These are phyloP conservation scores for Odontocerum albicorne DNA, from an alignment of 2,888 invertebrate species.

Conservation along the genomic window DNA sequence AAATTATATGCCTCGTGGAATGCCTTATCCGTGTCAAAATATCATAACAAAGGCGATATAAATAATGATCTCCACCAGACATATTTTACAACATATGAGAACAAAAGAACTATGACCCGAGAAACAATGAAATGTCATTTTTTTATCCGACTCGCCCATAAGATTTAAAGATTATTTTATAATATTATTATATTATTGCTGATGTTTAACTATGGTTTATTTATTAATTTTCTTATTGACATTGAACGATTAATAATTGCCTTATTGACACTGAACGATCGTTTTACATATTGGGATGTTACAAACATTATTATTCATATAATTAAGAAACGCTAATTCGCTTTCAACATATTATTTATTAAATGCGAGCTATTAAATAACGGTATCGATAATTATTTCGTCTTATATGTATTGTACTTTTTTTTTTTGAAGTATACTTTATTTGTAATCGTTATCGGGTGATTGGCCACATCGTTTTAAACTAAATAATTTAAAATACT, in stretches of 20 bases:
- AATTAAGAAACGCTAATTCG: no score
- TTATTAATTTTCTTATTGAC: no score
- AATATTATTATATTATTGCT: no score
- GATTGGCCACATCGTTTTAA: neutral
- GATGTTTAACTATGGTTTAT: no score
- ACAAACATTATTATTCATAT: no score
- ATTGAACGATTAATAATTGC: no score
- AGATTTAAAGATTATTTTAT: constrained; percentile 9
- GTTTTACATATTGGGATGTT: no score
- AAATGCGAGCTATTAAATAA: no score
- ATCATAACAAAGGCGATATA: constrained; percentile 27
- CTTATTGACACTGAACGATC: no score
- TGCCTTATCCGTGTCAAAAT: constrained; percentile 29
- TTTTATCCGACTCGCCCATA: constrained; percentile 2
- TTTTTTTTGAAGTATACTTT: neutral
- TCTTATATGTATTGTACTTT: no score
- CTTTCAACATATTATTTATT: no score
- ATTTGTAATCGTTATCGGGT: neutral
- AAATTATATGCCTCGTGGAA: constrained; percentile 14
- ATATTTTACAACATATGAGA: constrained; percentile 24
- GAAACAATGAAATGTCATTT: constrained; percentile 28
- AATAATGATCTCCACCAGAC: constrained; percentile 22
- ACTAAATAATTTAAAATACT: neutral
- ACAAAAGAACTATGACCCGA: constrained; percentile 22
- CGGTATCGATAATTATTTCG: no score